Base-by-base conservation (phyloP, 2,113 vertebrate genomes). In the Prochilodus magdalenae region DNA sequence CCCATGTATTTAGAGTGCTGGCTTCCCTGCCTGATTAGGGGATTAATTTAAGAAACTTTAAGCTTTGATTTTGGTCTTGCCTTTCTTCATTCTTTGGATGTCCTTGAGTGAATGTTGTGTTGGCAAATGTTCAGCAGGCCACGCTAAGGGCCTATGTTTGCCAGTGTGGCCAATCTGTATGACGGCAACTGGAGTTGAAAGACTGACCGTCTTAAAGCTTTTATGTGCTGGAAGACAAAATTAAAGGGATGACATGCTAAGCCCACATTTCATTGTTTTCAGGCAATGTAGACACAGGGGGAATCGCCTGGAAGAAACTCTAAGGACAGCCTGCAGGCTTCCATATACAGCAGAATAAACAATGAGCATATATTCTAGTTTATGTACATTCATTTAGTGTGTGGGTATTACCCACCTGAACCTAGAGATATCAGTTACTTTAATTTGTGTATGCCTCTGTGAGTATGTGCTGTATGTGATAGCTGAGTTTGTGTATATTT, bases 261-360 rank as follows among this genome's bases (percentile, higher is more conserved):
- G 20, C 22, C 66, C 13, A 60, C 57, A 11, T 60, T 60, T 26
- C 57, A 26, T 60, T 60, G 57, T 26, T 60, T 60, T n/a, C 22
- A 60, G 24, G 26, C n/a, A 60, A 4, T 60, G 57, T 60, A 26
- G 22, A 6, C n/a, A 0, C n/a, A 20, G 53, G 53, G 20, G 6
- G 22, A 60, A 60, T 60, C n/a, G 12, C 22, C 57, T 60, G 57
- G 22, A 60, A 24, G 24, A 24, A n/a, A 60, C 22, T 60, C 24
- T 26, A 60, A 24, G 57, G 57, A 60, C 57, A 1, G 57, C 57
- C 57, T 60, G 24, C 24, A 26, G 57, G 24, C 57, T 60, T 5
- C 57, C 24, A 60, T 60, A 60, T 60, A 60, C 57, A 60, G 57
- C 57, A 60, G 57, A 60, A 60, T 60, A 60, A 60, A 26, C 57